Percentiles rank a stretch among this genome's conserved stretches.
phyloP scores from a whole-genome alignment of 2,888 invertebrate genomes.

The Synanthedon formicaeformis region DNA sequence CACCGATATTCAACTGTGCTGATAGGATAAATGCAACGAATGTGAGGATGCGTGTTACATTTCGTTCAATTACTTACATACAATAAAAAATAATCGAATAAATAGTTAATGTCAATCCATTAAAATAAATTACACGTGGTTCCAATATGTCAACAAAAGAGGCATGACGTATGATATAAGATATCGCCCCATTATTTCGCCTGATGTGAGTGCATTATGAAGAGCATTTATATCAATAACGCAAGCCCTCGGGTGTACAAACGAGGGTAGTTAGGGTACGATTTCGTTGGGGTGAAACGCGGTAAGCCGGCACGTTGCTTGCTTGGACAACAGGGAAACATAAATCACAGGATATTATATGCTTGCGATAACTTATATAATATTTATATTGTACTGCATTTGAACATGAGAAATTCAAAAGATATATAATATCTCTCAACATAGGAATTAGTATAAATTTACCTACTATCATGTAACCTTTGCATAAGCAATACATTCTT shows the following conservation, averaged over 20 bases:
- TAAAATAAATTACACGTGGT: neutral
- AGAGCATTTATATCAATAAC: conserved; percentile 16
- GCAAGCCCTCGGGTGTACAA: conserved; percentile 10
- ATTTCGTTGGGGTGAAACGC: neutral
- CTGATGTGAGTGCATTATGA: conserved; percentile 14
- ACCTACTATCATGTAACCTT: no score
- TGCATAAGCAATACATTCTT: neutral
- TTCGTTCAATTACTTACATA: no score
- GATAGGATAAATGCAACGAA: no score
- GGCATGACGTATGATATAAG: conserved; percentile 12
- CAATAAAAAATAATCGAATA: no score
- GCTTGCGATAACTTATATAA: no score
- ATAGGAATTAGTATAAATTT: no score
- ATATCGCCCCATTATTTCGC: neutral
- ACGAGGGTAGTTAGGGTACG: conserved; percentile 3
- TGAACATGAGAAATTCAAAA: no score
- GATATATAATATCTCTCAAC: no score
- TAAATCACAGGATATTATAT: neutral
- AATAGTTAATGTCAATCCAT: no score
- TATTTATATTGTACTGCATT: no score
- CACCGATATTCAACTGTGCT: no score
- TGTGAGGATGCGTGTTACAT: no score
- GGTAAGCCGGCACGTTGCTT: neutral
- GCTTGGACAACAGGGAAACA: neutral
- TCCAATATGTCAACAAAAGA: conserved; percentile 4